These are phyloP conservation scores for Diadumene lineata DNA, from an alignment of 92 coral and sea anemone genomes.

Conservation along the genomic window DNA sequence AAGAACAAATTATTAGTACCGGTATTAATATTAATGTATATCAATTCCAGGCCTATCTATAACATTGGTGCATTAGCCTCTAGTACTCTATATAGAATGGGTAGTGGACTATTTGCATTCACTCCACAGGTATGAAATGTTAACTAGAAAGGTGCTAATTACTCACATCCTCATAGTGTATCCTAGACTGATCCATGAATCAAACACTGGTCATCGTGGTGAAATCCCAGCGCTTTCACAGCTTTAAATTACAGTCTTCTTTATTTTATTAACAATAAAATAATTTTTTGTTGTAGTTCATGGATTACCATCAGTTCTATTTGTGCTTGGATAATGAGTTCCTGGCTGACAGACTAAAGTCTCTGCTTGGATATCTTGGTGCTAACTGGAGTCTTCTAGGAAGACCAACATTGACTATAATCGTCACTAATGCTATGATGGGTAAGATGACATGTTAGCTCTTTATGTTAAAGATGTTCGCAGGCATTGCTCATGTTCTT, in stretches of 20 bases:
- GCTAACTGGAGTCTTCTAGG: constrained; percentile 95
- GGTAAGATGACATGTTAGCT: no score
- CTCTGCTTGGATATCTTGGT: constrained; percentile 87
- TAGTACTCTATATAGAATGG: constrained; percentile 88
- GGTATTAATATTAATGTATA: no score
- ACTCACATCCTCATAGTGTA: no score
- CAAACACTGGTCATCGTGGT: no score
- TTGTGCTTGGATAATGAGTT: constrained; percentile 95
- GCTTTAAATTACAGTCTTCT: no score
- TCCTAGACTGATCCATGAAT: no score
- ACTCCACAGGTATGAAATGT: constrained; percentile 77
- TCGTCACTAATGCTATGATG: constrained; percentile 84
- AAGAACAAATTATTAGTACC: no score
- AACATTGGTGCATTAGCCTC: constrained; percentile 93
- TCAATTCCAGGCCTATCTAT: constrained; percentile 83
- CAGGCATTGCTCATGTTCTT: no score
- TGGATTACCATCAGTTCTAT: constrained; percentile 96
- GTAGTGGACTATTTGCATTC: constrained; percentile 84
- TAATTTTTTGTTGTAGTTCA: constrained; percentile 63
- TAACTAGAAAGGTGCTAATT: no score
- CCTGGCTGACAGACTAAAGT: constrained; percentile 86
- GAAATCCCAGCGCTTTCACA: no score
- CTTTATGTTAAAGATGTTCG: no score
- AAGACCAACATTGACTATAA: constrained; percentile 82
- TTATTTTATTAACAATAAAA: no score